Evolutionary conservation across 2,888 invertebrate species (phyloP).

Genomic region (Ectropis crepuscularia): DNA sequence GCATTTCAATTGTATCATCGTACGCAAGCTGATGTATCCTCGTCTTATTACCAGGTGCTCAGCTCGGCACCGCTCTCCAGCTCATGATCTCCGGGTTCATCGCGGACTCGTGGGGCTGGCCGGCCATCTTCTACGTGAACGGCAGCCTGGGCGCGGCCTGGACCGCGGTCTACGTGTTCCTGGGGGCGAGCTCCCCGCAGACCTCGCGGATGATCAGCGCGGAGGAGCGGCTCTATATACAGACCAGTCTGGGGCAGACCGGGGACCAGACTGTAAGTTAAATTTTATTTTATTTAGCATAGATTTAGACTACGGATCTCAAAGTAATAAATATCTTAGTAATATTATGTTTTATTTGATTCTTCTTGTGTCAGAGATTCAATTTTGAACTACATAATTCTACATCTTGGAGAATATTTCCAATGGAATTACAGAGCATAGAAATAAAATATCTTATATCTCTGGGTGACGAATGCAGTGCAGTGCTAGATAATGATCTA

Average conservation of each 20-base stretch:
- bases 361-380: too few species aligned
- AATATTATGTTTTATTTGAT: too few species aligned
- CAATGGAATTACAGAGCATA: too few species aligned
- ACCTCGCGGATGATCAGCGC: constrained; percentile 83
- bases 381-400: too few species aligned
- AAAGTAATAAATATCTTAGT: too few species aligned
- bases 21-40: background rate
- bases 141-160: constrained; percentile 83
- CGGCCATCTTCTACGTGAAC: constrained; percentile 87
- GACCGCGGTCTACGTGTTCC: constrained; percentile 81
- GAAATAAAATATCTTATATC: too few species aligned
- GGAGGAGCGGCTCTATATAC: constrained; percentile 88
- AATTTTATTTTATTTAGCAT: background rate
- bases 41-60: constrained; percentile 67
- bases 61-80: constrained; percentile 85
- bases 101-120: constrained; percentile 85
- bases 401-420: too few species aligned
- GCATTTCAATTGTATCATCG: too few species aligned
- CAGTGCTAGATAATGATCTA: too few species aligned
- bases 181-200: constrained; percentile 88
- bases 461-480: too few species aligned
- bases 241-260: constrained; percentile 73
- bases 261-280: constrained; percentile 60
- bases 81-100: constrained; percentile 78
- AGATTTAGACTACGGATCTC: too few species aligned